Evolutionary conservation across 2,888 invertebrate species (phyloP), one percentile per base, ranked within the genome.

Genomic region (Scaptomyza parva): DNA sequence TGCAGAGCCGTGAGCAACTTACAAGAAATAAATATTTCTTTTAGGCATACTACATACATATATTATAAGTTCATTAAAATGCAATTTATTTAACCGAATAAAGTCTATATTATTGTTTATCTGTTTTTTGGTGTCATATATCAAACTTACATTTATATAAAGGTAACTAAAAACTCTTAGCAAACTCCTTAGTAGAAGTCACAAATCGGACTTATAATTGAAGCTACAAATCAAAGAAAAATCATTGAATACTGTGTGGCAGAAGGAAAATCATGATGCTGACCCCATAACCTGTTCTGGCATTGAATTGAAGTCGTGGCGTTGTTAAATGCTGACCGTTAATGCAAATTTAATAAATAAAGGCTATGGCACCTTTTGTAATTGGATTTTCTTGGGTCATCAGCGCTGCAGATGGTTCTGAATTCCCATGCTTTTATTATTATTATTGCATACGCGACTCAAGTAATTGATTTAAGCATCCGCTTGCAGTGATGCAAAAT

Each of bases 381-480:
- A 73, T 73, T 73, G 73, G 58, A 68, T 73, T 70, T 61, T 70
- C 60, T 66, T 71, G 37, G 67, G 58, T 55, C 63, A 59, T 4
- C 44, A 52, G 52, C 51, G 52, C 51, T 20, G 8, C 17, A 17
- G 14, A 11, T 26, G 14, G 14, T 39, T 57, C 55, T 37, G 35
- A 18, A 60, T 69, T 72, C 69, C 59, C 72, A 72, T 72, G 53
- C 39, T 51, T 3, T 28, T 33, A 30, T 28, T 28, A 22, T 5
- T 2, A 39, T 14, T 43, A 37, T 55, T 45, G 44, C 28, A 30
- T n/a, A 9, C 26, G 17, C 26, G 17, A 39, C 45, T 20, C 53
- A 20, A 64, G 55, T 45, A 78, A 78, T 78, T 78, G 78, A 78
- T 70, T 78, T 78, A 76, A 72, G 72, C 69, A 78, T 78, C 80